Percentiles rank a stretch among this genome's conserved stretches.
phyloP scores from a whole-genome alignment of 2,888 invertebrate genomes.

The Sussaba pulchella region DNA sequence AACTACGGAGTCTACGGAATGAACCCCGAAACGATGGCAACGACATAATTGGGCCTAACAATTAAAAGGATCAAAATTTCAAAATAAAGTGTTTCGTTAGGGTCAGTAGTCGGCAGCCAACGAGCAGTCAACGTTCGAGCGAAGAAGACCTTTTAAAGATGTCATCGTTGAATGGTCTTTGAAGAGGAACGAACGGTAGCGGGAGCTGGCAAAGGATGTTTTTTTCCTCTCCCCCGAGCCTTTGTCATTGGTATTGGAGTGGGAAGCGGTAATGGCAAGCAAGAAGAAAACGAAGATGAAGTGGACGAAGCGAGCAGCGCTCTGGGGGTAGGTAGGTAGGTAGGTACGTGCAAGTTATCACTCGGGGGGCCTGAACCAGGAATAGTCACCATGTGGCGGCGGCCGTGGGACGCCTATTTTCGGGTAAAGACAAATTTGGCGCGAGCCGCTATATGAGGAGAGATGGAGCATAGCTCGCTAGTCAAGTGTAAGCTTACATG shows the following conservation, averaged over 20 bases:
- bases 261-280: slow-evolving; percentile 33
- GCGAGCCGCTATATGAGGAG: slow-evolving; percentile 81
- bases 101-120: slow-evolving; percentile 5
- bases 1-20: background rate
- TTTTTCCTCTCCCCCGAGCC: slow-evolving; percentile 20
- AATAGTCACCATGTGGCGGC: slow-evolving; percentile 83
- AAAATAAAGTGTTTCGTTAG: slow-evolving; percentile 7
- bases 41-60: slow-evolving; percentile 1
- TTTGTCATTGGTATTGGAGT: slow-evolving; percentile 15
- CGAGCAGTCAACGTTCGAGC: slow-evolving; percentile 9
- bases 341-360: slow-evolving; percentile 63
- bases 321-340: slow-evolving; percentile 59
- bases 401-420: slow-evolving; percentile 86
- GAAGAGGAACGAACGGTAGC: background rate
- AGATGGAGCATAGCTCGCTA: slow-evolving; percentile 60
- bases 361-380: slow-evolving; percentile 75
- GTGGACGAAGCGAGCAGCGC: slow-evolving; percentile 51
- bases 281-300: slow-evolving; percentile 49
- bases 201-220: slow-evolving; percentile 3
- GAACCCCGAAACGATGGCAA: background rate
- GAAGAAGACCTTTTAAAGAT: slow-evolving; percentile 45
- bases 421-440: slow-evolving; percentile 94
- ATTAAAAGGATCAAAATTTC: slow-evolving; percentile 28
- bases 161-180: slow-evolving; percentile 10
- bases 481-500: slow-evolving; percentile 84